Evolutionary conservation across 2,888 invertebrate species (phyloP), one percentile per base, ranked within the genome.

Genomic region (Micropterix aruncella): DNA sequence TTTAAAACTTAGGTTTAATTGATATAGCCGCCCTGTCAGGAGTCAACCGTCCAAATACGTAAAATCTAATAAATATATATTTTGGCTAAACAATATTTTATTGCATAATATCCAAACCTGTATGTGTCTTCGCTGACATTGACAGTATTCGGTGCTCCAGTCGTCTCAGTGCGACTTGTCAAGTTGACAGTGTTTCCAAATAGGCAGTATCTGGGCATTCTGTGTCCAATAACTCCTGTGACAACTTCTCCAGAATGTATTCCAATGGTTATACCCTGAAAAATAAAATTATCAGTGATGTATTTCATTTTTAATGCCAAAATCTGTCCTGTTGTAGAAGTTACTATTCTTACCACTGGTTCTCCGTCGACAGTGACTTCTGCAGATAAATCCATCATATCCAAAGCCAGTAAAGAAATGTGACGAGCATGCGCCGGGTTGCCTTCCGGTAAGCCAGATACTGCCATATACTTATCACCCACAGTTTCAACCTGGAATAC

Each of bases 401-500:
- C 94, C 17, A 95, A 66, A 4, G 95, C 94, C 27, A 95, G 71
- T 47, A 82, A 75, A 0, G 87, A 91, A 56, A 96, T 94, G 58
- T 92, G 91, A 53, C 84, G 82, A 12, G 94, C 93, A 58, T 96
- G 95, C 37, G 83, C 83, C 45, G 79, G 78, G 60, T 93, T 93
- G 5, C 84, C 85, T 59, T 94, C 93, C 0, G 95, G 95, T 43
- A 95, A 70, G 40, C 95, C 95, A 54, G 93, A 91, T 1, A 94
- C 95, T 0, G 94, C 93, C 95, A 95, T 96, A 62, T 96, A 96
- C 63, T 95, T 95, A 65, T 95, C 95, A 47, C 95, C 95, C 16
- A 95, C 92, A 9, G 95, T 96, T 68, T 96, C 95, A 48, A 96
- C 94, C 94, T 94, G 56, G 7, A 54, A 52, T n/a, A n/a, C n/a